Percentiles rank a stretch among this genome's conserved stretches.
Conservation (phyloP, 2,113 vertebrate genomes). For the Corvus cornix region DNA sequence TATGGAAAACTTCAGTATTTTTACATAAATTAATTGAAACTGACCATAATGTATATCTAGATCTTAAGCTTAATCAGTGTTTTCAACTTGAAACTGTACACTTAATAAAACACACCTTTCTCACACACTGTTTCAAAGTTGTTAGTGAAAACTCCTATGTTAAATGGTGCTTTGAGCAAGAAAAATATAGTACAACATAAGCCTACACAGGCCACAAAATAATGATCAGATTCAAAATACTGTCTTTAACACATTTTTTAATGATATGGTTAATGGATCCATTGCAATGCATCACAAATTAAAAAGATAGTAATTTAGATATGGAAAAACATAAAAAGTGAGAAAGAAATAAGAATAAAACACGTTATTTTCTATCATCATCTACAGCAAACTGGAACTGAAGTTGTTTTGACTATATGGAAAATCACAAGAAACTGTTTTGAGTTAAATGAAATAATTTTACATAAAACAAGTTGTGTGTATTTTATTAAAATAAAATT, state of each 20-base stretch:
- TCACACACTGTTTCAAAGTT: neutral
- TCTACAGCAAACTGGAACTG: neutral
- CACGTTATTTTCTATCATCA: neutral
- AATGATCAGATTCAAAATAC: neutral
- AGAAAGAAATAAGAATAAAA: neutral
- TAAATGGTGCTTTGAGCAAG: neutral
- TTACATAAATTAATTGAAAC: neutral
- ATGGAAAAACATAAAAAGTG: neutral
- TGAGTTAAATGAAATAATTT: neutral
- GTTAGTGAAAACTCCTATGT: neutral
- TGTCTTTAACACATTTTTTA: neutral
- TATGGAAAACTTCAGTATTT: neutral
- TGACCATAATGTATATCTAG: neutral
- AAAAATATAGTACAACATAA: neutral
- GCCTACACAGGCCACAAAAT: neutral
- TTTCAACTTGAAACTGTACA: neutral
- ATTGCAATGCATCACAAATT: neutral
- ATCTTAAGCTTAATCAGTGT: neutral
- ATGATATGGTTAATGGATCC: neutral
- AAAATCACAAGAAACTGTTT: neutral
- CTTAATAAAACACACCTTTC: neutral
- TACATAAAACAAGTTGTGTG: neutral
- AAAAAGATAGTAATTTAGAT: neutral
- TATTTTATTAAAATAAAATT: neutral
- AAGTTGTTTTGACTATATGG: neutral